These are phyloP conservation scores for Drosophila neoperkinsi DNA, from an alignment of 2,888 invertebrate species.

Conservation along the genomic window DNA sequence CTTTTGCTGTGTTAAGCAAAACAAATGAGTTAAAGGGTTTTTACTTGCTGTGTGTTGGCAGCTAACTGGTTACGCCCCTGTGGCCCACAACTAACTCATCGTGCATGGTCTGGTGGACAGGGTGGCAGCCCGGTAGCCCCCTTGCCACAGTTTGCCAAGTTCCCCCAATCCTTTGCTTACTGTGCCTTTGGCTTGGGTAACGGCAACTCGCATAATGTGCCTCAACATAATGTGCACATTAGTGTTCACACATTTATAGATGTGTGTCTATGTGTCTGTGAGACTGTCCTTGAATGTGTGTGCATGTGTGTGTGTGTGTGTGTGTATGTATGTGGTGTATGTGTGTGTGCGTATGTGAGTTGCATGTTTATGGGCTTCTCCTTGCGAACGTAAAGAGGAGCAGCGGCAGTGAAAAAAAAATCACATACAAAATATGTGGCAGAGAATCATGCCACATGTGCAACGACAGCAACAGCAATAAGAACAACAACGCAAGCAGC, in stretches of 20 bases:
- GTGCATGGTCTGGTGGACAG: conserved; percentile 76
- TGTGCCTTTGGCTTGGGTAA: conserved; percentile 46
- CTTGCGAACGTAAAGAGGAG: conserved; percentile 61
- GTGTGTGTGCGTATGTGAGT: conserved; percentile 41
- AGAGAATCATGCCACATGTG: conserved; percentile 75
- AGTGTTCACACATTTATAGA: conserved; percentile 82
- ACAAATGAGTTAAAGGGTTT: conserved; percentile 81
- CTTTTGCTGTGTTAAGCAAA: conserved; percentile 69
- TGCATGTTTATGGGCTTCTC: conserved; percentile 76
- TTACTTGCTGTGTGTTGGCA: conserved; percentile 54
- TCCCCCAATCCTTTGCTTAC: conserved; percentile 27
- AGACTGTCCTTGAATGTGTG: conserved; percentile 19
- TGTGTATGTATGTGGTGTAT: conserved; percentile 9
- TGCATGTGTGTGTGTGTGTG: neutral
- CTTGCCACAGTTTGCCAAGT: neutral
- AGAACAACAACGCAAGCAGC: conserved; percentile 16
- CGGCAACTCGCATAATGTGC: conserved; percentile 73
- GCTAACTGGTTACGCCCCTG: conserved; percentile 60
- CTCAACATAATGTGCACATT: conserved; percentile 81
- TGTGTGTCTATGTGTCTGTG: conserved; percentile 46
- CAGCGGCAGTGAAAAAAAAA: conserved; percentile 54
- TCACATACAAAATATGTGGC: conserved; percentile 76
- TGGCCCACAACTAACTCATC: conserved; percentile 68
- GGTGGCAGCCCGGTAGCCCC: neutral
- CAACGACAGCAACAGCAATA: conserved; percentile 45